Evolutionary conservation across 2,888 invertebrate genomes (phyloP), one percentile per base, ranked within the genome.

Genomic region (Pristionchus japonicus): DNA sequence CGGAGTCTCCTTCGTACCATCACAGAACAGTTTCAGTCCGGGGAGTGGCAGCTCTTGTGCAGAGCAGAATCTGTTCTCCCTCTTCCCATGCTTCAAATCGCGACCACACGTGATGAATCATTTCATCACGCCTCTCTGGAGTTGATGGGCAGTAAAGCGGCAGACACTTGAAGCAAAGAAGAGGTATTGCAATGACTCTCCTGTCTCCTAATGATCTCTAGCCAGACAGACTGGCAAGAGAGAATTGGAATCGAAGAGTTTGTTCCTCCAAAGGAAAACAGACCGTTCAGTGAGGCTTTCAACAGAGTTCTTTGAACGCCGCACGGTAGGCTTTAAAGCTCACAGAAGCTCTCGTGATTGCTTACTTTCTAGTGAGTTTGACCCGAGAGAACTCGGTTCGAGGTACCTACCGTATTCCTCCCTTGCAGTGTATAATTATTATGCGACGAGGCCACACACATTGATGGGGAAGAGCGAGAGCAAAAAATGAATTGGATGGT

Each of bases 401-500:
- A 27, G n/a, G 43, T 7, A 23, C 37, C 77, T 77, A 77, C 77
- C 23, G 77, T 77, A 77, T n/a, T 17, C 77, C 77, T 11, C 70
- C 17, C 70, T 3, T 20, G 37, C 37, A 47, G 77, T 77, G 43
- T 47, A 27, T 77, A 77, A 77, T 77, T 77, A 77, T 77, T 43
- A 77, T 77, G 77, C 77, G 23, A 47, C 77, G 77, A 77, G 77
- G 77, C 77, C 77, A 77, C 77, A 23, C 77, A 47, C 43, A 43
- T 47, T 40, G 70, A 77, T 77, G 77, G 77, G 43, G 64, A 64
- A 40, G 23, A 23, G 40, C 3, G 40, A 11, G 74, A 20, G 77
- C 77, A 77, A 77, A 77, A 77, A 77, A 47, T 47, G 77, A 77
- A 77, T 77, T 47, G 77, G 77, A 11, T 40, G 70, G 77, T 77